A percentile compares a stretch with the other conserved stretches of the same genome.
phyloP scores from a whole-genome alignment of 2,888 invertebrate species.

The Leptinotarsa haldemani region DNA sequence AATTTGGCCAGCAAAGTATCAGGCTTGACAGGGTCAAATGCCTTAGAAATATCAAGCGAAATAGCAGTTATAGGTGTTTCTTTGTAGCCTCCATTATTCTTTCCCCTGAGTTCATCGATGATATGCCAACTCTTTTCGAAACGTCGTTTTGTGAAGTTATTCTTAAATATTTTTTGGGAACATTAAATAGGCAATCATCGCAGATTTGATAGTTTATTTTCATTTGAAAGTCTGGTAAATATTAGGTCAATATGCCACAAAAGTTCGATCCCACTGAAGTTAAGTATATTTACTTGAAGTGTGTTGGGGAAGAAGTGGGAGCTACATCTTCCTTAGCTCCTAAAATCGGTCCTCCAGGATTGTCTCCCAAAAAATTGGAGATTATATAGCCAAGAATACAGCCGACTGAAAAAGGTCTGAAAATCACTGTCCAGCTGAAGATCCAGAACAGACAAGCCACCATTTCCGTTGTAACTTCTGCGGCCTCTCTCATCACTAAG shows the following conservation, averaged over 20 bases:
- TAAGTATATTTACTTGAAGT: conserved; percentile 95
- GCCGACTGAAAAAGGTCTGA: conserved; percentile 99
- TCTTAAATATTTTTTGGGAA: conserved; percentile 18
- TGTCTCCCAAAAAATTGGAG: conserved; percentile 99
- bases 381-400: conserved; percentile 99
- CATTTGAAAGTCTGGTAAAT: background rate
- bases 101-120: too few relatives aligned
- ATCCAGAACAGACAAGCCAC: conserved; percentile 98
- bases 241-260: conserved; percentile 81
- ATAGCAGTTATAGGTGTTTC: too few relatives aligned
- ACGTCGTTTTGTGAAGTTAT: background rate
- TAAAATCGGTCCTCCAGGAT: conserved; percentile 99
- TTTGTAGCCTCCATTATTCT: too few relatives aligned
- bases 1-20: too few relatives aligned
- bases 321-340: conserved; percentile 99
- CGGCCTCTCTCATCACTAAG: conserved; percentile 96
- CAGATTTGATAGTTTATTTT: conserved; percentile 16
- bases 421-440: conserved; percentile 96
- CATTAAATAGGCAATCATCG: conserved; percentile 33
- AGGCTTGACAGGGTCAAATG: too few relatives aligned
- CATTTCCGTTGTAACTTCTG: conserved; percentile 97
- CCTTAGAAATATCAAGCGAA: too few relatives aligned
- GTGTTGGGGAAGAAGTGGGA: conserved; percentile 99
- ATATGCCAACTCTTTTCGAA: background rate
- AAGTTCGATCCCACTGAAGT: conserved; percentile 99